Percentiles rank a stretch among this genome's conserved stretches.
phyloP scores from a whole-genome alignment of 2,888 invertebrate species.

The Campoplex capitator region DNA sequence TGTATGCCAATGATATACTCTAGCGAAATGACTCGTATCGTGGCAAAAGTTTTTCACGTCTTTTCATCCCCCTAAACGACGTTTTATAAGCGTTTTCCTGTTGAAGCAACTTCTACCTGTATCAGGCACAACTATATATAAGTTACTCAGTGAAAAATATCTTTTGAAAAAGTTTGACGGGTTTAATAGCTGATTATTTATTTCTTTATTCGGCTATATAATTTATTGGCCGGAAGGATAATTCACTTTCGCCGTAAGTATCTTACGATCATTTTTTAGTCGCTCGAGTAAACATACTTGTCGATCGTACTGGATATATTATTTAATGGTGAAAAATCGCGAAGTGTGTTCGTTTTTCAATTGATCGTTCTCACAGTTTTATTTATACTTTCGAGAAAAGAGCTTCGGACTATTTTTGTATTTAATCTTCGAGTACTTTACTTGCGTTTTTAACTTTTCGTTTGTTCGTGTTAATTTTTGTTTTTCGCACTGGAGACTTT shows the following conservation, averaged over 20 bases:
- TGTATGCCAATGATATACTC: conserved; percentile 12
- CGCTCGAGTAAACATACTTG: background rate
- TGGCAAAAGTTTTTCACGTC: conserved; percentile 21
- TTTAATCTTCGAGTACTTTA: conserved; percentile 49
- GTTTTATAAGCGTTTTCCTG: conserved; percentile 24
- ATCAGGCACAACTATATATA: background rate
- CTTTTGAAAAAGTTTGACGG: background rate
- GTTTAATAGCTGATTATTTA: conserved; percentile 11
- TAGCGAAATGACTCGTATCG: conserved; percentile 6
- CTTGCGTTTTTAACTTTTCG: conserved; percentile 25
- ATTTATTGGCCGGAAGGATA: background rate
- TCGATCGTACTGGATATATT: background rate
- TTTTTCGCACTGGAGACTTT: conserved; percentile 19
- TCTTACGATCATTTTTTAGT: background rate
- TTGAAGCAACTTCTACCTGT: conserved; percentile 10
- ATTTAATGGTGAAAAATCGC: background rate
- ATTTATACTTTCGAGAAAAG: conserved; percentile 26
- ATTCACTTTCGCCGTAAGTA: background rate
- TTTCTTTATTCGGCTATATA: background rate
- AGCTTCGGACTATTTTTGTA: conserved; percentile 19
- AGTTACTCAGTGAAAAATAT: background rate
- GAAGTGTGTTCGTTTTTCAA: background rate
- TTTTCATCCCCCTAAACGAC: conserved; percentile 21
- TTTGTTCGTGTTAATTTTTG: conserved; percentile 1
- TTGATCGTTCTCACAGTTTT: background rate